Evolutionary conservation across 2,888 invertebrate species (phyloP).

Genomic region (Athalia circularis): DNA sequence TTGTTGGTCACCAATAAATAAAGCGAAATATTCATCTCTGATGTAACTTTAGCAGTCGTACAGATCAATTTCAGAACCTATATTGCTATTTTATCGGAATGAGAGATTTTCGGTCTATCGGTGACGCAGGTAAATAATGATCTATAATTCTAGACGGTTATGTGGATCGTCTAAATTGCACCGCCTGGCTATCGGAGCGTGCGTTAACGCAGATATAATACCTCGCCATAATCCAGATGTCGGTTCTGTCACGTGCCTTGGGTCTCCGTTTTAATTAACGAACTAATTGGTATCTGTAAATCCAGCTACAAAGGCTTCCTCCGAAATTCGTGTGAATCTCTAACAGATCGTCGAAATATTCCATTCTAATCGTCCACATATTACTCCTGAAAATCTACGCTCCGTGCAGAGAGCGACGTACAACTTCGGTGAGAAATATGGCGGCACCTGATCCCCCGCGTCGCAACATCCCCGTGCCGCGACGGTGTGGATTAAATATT

Average conservation of each 20-base stretch:
- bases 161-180: too few species aligned
- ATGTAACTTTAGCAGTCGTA: not conserved
- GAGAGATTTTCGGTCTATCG: too few species aligned
- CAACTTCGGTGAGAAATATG: constrained; percentile 22
- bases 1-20: constrained; percentile 18
- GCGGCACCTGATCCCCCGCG: constrained; percentile 27
- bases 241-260: constrained; percentile 9
- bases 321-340: constrained; percentile 16
- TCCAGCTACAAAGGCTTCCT: constrained; percentile 22
- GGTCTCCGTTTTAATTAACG: constrained; percentile 40
- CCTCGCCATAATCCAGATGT: constrained; percentile 14
- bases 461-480: constrained; percentile 4
- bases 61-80: too few species aligned
- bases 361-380: constrained; percentile 15
- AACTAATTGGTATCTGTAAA: constrained; percentile 26
- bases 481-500: constrained; percentile 36
- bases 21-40: not conserved
- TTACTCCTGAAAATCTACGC: constrained; percentile 9
- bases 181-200: not conserved
- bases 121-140: too few species aligned
- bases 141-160: too few species aligned
- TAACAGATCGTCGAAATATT: not conserved
- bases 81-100: too few species aligned
- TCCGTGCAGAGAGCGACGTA: constrained; percentile 13
- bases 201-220: not conserved